phyloP scores from a whole-genome alignment of 30 jellyfish, hydroid and myxozoan genomes.

The Chrysaora quinquecirrha region DNA sequence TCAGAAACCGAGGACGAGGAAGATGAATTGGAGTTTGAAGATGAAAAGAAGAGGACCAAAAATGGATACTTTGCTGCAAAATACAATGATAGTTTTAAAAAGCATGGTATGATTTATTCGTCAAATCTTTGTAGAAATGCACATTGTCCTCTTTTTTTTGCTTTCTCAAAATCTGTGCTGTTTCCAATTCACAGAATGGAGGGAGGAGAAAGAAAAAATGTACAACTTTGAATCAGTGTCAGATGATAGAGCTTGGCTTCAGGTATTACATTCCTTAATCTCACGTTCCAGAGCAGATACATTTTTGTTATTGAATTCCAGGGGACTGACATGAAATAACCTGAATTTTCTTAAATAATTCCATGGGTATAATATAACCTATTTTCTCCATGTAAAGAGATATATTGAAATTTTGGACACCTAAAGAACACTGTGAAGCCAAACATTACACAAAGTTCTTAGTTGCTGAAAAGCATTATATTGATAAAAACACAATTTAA shows the following conservation, averaged over 20 bases:
- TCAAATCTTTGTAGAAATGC: too few species aligned
- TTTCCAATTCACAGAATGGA: slow-evolving; percentile 88
- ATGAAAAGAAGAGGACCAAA: slow-evolving; percentile 28
- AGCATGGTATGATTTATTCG: slow-evolving; percentile 29
- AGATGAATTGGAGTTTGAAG: slow-evolving; percentile 29
- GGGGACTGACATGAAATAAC: too few species aligned
- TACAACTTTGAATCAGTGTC: slow-evolving; percentile 85
- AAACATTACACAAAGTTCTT: too few species aligned
- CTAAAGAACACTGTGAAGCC: too few species aligned
- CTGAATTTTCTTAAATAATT: too few species aligned
- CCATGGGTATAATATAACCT: too few species aligned
- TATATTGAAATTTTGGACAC: too few species aligned
- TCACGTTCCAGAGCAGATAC: not conserved
- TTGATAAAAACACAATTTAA: too few species aligned
- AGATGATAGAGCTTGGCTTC: slow-evolving; percentile 78
- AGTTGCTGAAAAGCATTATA: too few species aligned
- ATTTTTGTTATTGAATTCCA: not conserved
- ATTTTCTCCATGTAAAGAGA: too few species aligned
- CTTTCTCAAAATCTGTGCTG: too few species aligned
- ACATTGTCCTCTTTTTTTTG: too few species aligned
- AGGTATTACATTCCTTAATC: slow-evolving; percentile 39
- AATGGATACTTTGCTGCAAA: slow-evolving; percentile 60
- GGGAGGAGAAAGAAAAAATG: slow-evolving; percentile 67
- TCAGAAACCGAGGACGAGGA: slow-evolving; percentile 62
- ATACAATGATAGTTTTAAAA: slow-evolving; percentile 47